Base-by-base conservation (phyloP, 2,113 vertebrate species). In the Amphiprion ocellaris region DNA sequence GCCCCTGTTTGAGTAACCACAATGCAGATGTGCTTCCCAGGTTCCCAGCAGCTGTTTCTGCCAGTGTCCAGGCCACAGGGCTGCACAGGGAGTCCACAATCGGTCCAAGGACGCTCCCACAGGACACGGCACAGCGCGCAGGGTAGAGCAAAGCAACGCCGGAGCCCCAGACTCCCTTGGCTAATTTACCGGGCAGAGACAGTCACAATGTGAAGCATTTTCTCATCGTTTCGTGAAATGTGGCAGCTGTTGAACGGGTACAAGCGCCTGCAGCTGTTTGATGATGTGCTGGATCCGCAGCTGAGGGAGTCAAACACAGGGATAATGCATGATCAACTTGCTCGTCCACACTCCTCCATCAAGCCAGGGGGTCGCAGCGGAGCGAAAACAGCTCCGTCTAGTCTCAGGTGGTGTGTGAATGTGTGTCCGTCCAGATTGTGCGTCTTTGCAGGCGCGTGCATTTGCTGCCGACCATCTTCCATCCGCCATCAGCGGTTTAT, bases 191-290 rank as follows among this genome's bases (percentile, higher is more conserved):
- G 77, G 74, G 68, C 80, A 72, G 66, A 82, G 62, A 30, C 63
- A 67, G 74, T 74, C 67, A 61, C 77, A 47, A 47, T 52, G 77
- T 58, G 69, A 52, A 68, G 77, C 78, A 12, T 67, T 83, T 86
- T 33, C 74, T 87, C 81, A 74, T 90, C 41, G 52, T 76, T 87
- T 59, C 47, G 72, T 62, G 75, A 81, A 83, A 83, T 33, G 74
- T 65, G 84, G 81, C 84, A 92, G 89, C 84, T 89, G 89, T 37
- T 81, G 77, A 73, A 69, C 33, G 56, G 77, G 61, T 79, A 63
- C 60, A 81, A 76, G 1, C 3, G 81, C 86, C 89, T 41, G 74
- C 83, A 84, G 91, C 89, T 89, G 84, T 85, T 77, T 74, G 83
- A 79, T 77, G 81, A 81, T 77, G 83, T 15, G 62, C 80, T 66